Evolutionary conservation across 2,888 invertebrate species (phyloP).

Genomic region (Nycteola revayana): DNA sequence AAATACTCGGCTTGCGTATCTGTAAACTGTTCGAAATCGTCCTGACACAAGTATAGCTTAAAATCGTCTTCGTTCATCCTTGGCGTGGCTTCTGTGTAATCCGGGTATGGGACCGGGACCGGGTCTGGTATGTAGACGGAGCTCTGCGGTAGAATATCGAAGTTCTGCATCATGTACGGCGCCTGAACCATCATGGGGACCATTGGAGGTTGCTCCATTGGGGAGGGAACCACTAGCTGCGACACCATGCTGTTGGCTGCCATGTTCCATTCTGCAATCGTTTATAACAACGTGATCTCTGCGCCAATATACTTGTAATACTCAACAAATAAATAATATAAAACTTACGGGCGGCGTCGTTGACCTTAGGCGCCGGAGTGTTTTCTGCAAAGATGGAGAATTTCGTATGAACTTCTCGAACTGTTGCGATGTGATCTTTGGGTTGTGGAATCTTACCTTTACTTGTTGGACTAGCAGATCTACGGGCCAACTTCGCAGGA

Average conservation of each 20-base stretch:
- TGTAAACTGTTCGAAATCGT: conserved; percentile 57
- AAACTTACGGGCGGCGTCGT: conserved; percentile 28
- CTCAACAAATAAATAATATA: conserved; percentile 1
- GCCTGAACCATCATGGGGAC: conserved; percentile 29
- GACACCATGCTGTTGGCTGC: conserved; percentile 4
- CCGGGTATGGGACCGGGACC: conserved; percentile 5
- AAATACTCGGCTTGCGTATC: conserved; percentile 46
- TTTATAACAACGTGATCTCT: conserved; percentile 12
- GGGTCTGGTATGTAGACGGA: conserved; percentile 3
- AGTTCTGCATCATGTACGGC: conserved; percentile 18
- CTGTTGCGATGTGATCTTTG: background rate
- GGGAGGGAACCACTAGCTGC: background rate
- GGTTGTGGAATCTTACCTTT: conserved; percentile 25
- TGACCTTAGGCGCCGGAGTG: conserved; percentile 17
- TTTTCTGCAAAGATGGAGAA: conserved; percentile 30
- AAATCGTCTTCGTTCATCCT: conserved; percentile 22
- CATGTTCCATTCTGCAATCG: conserved; percentile 54
- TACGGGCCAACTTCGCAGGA: conserved; percentile 41
- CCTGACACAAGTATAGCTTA: conserved; percentile 62
- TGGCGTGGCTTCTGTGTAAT: conserved; percentile 1
- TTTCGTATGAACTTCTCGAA: conserved; percentile 1
- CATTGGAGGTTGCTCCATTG: conserved; percentile 2
- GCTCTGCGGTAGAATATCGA: conserved; percentile 13
- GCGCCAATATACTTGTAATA: background rate
- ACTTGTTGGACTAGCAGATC: conserved; percentile 17